These are phyloP conservation scores for Leptarthrus brevirostris DNA, from an alignment of 2,888 invertebrate genomes.

Conservation along the genomic window DNA sequence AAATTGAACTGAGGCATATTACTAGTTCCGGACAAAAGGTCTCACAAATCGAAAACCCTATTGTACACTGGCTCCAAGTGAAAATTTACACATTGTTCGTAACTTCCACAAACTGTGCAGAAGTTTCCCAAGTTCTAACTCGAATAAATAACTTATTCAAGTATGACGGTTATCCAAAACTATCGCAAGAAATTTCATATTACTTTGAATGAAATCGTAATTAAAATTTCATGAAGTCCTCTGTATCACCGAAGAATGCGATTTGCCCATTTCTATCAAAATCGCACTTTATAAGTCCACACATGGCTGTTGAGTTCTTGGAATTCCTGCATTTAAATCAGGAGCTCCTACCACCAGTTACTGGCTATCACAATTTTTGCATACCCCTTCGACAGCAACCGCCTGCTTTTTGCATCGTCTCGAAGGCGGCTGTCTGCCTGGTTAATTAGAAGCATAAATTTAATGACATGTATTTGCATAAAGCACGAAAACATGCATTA, in stretches of 20 bases:
- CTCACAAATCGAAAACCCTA: conserved; percentile 1
- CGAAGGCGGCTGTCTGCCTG: neutral
- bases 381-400: neutral
- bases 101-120: conserved; percentile 22
- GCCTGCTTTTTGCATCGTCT: neutral
- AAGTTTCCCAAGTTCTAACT: conserved; percentile 28
- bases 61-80: conserved; percentile 13
- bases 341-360: neutral
- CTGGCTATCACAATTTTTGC: neutral
- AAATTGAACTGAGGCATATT: too few relatives aligned
- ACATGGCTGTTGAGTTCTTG: conserved; percentile 19
- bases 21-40: too few relatives aligned
- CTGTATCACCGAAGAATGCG: conserved; percentile 32
- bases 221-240: conserved; percentile 42
- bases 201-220: conserved; percentile 34
- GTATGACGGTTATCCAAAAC: neutral
- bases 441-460: conserved; percentile 47
- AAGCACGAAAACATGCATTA: conserved; percentile 46
- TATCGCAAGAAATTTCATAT: conserved; percentile 39
- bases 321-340: conserved; percentile 27
- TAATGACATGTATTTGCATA: conserved; percentile 46
- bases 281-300: conserved; percentile 4
- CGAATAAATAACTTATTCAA: conserved; percentile 27
- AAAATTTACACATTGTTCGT: conserved; percentile 25
- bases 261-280: conserved; percentile 42